phyloP scores from a whole-genome alignment of 2,888 invertebrate genomes.

The Pseudococcus longispinus region DNA sequence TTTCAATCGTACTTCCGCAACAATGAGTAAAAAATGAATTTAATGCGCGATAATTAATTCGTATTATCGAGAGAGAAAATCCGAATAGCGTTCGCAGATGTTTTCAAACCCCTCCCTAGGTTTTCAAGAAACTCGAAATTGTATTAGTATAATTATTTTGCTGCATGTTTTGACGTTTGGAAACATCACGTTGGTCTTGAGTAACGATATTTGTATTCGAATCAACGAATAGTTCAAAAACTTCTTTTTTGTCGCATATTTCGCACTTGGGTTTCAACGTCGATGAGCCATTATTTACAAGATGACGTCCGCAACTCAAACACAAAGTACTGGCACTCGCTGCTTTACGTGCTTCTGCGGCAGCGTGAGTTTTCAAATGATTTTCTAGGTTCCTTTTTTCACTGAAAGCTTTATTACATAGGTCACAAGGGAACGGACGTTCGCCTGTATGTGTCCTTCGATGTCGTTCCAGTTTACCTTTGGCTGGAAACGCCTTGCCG shows the following conservation, averaged over 20 bases:
- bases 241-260: not conserved
- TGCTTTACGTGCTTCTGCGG: constrained; percentile 57
- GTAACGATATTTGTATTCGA: not conserved
- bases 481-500: constrained; percentile 63
- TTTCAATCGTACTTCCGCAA: not conserved
- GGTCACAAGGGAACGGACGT: constrained; percentile 62
- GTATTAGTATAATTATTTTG: not conserved
- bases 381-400: constrained; percentile 64
- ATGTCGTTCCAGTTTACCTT: constrained; percentile 63
- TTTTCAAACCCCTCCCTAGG: not conserved
- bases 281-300: not conserved
- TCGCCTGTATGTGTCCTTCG: constrained; percentile 63
- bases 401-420: constrained; percentile 63
- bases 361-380: constrained; percentile 62
- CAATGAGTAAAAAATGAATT: not conserved
- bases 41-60: too few relatives aligned
- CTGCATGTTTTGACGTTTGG: not conserved
- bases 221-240: not conserved
- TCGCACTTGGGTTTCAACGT: not conserved
- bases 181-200: not conserved
- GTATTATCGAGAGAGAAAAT: not conserved
- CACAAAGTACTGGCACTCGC: not conserved
- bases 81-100: too few relatives aligned
- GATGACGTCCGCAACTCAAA: not conserved
- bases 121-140: not conserved